phyloP scores from a whole-genome alignment of 2,888 invertebrate genomes.

The Mantis religiosa region DNA sequence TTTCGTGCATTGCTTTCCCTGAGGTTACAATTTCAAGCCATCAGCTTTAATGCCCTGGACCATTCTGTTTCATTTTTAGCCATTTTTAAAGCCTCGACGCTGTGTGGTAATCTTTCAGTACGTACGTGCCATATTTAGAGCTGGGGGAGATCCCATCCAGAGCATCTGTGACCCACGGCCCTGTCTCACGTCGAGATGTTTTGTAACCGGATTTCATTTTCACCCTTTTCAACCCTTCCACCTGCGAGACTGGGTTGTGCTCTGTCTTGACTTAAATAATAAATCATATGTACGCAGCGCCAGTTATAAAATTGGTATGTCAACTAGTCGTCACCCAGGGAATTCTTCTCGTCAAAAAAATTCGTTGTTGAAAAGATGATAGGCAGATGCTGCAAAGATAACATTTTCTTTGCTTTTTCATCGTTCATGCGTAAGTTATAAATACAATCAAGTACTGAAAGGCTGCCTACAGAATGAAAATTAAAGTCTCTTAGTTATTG shows the following conservation, averaged over 20 bases:
- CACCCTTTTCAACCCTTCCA: background rate
- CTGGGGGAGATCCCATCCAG: background rate
- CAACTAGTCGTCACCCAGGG: background rate
- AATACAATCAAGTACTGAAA: too few relatives aligned
- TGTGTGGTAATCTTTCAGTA: background rate
- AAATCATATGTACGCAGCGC: background rate
- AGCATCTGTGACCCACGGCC: background rate
- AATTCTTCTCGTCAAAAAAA: background rate
- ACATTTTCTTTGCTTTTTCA: too few relatives aligned
- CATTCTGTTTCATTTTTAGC: background rate
- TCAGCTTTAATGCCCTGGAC: background rate
- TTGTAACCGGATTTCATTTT: background rate
- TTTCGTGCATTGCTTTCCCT: background rate
- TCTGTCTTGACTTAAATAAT: background rate
- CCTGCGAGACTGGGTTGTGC: background rate
- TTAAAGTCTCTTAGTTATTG: too few relatives aligned
- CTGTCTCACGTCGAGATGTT: background rate
- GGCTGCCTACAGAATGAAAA: too few relatives aligned
- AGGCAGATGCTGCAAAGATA: background rate
- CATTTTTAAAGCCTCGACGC: background rate
- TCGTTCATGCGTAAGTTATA: too few relatives aligned
- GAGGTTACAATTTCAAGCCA: background rate
- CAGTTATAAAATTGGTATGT: background rate
- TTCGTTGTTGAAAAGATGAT: background rate
- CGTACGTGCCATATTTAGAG: background rate